Evolutionary conservation across 2,888 invertebrate genomes (phyloP), one percentile per base, ranked within the genome.

Genomic region (Selenia dentaria): DNA sequence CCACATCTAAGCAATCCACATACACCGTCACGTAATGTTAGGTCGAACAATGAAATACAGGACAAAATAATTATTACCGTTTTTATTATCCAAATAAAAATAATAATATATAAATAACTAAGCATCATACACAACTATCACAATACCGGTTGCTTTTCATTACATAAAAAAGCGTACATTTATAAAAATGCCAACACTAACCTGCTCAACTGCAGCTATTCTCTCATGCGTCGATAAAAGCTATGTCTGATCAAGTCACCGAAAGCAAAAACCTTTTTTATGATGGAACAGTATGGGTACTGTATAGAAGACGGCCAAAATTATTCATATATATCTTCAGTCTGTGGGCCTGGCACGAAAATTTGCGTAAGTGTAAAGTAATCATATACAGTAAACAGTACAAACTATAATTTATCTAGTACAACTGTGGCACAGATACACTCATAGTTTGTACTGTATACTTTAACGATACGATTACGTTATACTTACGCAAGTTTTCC

Each of bases 101-200:
- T 70, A 70, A 76, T n/a, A n/a, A n/a, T n/a, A n/a, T 80, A 82
- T 78, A 81, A 83, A 78, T 82, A 80, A 64, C 77, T 79, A 84
- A 83, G 83, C 85, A 82, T 85, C 81, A 69, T 82, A 86, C 83
- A 83, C 81, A 70, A 79, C 79, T 87, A 89, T 87, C 87, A 88
- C 88, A 88, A 82, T 83, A 82, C 79, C 75, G 67, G 69, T 70
- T 71, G 47, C 51, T 48, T 57, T 51, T 54, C 54, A 36, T 54
- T 54, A 57, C 50, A 54, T 38, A 46, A 49, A 51, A 49, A 58
- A 55, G 58, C 55, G 45, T 51, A 59, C 45, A 54, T 35, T 55
- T 39, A 56, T 35, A 46, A 8, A 16, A 54, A 53, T 50, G 67
- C 58, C 59, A 51, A 66, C 69, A 72, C 64, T 74, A 67, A 73